Evolutionary conservation across 2,888 invertebrate species (phyloP).

Genomic region (Yponomeuta sedellus): DNA sequence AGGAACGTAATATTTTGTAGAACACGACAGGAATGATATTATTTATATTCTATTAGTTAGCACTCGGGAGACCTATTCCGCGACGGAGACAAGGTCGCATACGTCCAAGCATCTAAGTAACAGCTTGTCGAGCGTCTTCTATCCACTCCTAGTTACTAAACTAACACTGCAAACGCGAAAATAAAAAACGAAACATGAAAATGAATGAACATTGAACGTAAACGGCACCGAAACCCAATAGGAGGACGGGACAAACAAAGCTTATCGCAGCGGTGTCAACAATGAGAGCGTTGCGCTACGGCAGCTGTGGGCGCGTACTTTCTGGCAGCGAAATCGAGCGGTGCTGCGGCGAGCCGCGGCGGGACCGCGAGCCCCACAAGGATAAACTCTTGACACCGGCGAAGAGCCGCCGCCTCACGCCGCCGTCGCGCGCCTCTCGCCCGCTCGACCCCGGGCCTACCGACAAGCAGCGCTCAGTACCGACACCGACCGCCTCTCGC

Average conservation of each 20-base stretch:
- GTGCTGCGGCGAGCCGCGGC: slow-evolving; percentile 83
- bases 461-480: slow-evolving; percentile 69
- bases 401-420: slow-evolving; percentile 85
- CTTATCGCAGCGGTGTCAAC: slow-evolving; percentile 50
- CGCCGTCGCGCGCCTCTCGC: slow-evolving; percentile 74
- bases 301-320: slow-evolving; percentile 80
- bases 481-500: slow-evolving; percentile 36
- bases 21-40: slow-evolving; percentile 19
- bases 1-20: slow-evolving; percentile 26
- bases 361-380: slow-evolving; percentile 81
- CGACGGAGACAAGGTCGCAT: neutral
- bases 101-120: neutral
- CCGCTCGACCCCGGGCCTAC: slow-evolving; percentile 51
- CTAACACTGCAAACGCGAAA: slow-evolving; percentile 69
- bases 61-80: neutral
- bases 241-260: slow-evolving; percentile 68
- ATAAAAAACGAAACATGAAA: slow-evolving; percentile 41
- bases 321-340: slow-evolving; percentile 91
- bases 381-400: slow-evolving; percentile 89
- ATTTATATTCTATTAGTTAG: neutral
- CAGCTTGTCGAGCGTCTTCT: slow-evolving; percentile 59
- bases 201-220: slow-evolving; percentile 62
- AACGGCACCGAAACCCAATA: slow-evolving; percentile 60
- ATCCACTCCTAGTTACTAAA: slow-evolving; percentile 54
- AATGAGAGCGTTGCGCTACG: slow-evolving; percentile 62